Conservation (phyloP, 2,888 invertebrate species). For the Abscondita cerata region DNA sequence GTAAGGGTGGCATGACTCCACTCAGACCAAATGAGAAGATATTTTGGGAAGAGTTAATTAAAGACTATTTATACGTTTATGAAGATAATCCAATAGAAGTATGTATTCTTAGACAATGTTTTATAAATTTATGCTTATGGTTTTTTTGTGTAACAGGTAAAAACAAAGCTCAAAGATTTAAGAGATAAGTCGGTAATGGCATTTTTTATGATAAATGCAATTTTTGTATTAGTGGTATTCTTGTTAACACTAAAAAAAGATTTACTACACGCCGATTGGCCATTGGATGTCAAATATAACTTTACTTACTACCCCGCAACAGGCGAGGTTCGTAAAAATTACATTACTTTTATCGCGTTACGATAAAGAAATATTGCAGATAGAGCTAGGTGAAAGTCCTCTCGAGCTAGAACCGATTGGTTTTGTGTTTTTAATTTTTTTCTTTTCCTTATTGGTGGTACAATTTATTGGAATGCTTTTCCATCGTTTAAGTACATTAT, state of each 20-base stretch:
- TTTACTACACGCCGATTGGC: conserved; percentile 72
- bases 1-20: conserved; percentile 70
- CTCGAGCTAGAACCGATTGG: conserved; percentile 76
- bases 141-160: conserved; percentile 35
- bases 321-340: conserved; percentile 43
- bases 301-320: conserved; percentile 50
- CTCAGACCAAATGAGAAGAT: conserved; percentile 70
- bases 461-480: conserved; percentile 79
- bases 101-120: conserved; percentile 33
- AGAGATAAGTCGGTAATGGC: conserved; percentile 72
- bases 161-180: conserved; percentile 64
- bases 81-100: conserved; percentile 70
- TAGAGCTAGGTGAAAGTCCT: conserved; percentile 64
- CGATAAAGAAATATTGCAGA: conserved; percentile 49
- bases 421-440: conserved; percentile 76
- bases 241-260: conserved; percentile 77
- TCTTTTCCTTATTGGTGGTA: conserved; percentile 71
- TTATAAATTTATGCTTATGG: too few relatives aligned
- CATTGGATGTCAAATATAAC: conserved; percentile 64
- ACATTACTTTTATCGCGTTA: neutral
- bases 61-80: conserved; percentile 77
- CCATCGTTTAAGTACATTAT: conserved; percentile 77
- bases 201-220: conserved; percentile 78
- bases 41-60: conserved; percentile 82
- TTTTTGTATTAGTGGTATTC: conserved; percentile 78